Conservation (phyloP, 2,113 vertebrate genomes). For the Silurus glanis region DNA sequence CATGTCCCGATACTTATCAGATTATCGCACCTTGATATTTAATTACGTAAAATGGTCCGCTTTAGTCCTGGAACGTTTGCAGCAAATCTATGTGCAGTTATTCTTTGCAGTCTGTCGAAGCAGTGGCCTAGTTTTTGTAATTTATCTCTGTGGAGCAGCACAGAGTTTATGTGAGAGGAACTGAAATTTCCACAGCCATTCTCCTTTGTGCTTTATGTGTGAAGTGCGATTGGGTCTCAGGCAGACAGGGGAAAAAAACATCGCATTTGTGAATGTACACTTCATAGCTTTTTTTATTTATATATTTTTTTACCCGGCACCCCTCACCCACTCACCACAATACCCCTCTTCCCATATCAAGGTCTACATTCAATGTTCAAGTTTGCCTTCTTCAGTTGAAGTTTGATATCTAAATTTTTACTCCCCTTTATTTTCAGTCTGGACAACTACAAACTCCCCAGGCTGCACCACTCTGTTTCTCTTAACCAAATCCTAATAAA, state of each 20-base stretch:
- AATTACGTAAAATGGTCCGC: not conserved
- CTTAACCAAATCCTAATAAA: conserved; percentile 51
- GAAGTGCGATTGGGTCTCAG: conserved; percentile 58
- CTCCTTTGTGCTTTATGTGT: conserved; percentile 57
- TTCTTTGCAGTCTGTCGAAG: not conserved
- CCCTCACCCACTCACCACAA: too few relatives aligned
- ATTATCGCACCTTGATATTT: not conserved
- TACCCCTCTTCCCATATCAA: not conserved
- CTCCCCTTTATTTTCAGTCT: conserved; percentile 11
- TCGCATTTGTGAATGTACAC: conserved; percentile 24
- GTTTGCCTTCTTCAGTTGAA: conserved; percentile 26
- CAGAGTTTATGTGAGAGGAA: conserved; percentile 23
- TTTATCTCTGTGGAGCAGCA: not conserved
- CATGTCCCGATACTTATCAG: not conserved
- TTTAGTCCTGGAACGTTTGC: not conserved
- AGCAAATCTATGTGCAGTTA: not conserved
- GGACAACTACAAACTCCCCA: conserved; percentile 24
- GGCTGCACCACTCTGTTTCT: conserved; percentile 51
- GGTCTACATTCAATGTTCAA: conserved; percentile 31
- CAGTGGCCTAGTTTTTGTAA: conserved; percentile 21
- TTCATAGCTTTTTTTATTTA: not conserved
- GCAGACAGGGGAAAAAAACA: conserved; percentile 59
- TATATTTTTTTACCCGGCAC: too few relatives aligned
- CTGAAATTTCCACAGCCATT: conserved; percentile 47
- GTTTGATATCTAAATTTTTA: conserved; percentile 31